Percentiles rank a stretch among this genome's conserved stretches.
Evolutionary conservation across 1,140 invertebrate species (phyloP).

Genomic region (Drosophila lowei): DNA sequence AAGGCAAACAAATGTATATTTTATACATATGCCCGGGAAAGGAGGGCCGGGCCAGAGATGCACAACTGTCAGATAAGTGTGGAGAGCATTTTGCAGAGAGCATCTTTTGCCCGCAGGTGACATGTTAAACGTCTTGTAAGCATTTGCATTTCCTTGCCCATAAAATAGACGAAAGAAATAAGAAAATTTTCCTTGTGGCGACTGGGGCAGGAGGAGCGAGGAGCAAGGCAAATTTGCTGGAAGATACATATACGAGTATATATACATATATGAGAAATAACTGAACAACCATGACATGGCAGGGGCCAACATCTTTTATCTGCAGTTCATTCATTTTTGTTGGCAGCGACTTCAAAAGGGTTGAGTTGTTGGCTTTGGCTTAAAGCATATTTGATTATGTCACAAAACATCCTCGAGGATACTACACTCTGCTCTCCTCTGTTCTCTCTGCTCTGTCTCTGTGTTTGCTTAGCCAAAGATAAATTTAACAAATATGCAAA

Average conservation of each 20-base stretch:
- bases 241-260: constrained; percentile 43
- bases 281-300: constrained; percentile 43
- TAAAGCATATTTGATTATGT: constrained; percentile 81
- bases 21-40: constrained; percentile 54
- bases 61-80: constrained; percentile 78
- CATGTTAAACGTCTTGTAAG: constrained; percentile 81
- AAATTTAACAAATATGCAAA: constrained; percentile 80
- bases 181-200: constrained; percentile 13
- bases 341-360: constrained; percentile 70
- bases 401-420: constrained; percentile 69
- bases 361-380: constrained; percentile 68
- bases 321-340: constrained; percentile 62
- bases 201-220: constrained; percentile 9
- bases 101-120: constrained; percentile 74
- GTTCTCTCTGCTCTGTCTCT: not conserved
- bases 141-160: constrained; percentile 69
- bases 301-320: constrained; percentile 58
- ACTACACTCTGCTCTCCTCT: not conserved
- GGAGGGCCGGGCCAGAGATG: constrained; percentile 47
- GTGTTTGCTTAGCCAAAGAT: constrained; percentile 62
- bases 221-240: not conserved
- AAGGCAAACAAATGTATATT: constrained; percentile 75
- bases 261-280: constrained; percentile 53
- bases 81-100: constrained; percentile 61
- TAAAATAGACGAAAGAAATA: constrained; percentile 35